phyloP scores from a whole-genome alignment of 2,113 vertebrate genomes.

The Columba livia region DNA sequence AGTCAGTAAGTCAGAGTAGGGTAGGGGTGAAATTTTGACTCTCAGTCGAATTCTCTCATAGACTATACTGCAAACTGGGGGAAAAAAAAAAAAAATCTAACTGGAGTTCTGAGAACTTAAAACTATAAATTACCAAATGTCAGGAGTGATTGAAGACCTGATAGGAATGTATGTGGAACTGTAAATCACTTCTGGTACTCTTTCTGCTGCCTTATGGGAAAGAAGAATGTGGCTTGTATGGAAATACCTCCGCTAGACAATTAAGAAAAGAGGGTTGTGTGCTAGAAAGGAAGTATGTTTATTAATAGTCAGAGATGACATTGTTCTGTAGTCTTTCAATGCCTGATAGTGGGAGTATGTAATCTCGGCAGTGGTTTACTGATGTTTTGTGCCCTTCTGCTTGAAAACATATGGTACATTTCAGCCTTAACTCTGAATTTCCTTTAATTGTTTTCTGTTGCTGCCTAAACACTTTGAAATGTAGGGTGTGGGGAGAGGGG shows the following conservation, averaged over 20 bases:
- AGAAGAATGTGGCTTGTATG: neutral
- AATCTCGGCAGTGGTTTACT: slow-evolving; percentile 37
- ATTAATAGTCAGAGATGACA: slow-evolving; percentile 59
- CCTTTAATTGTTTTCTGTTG: slow-evolving; percentile 63
- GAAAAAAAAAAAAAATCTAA: neutral
- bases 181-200: neutral
- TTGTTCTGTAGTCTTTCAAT: slow-evolving; percentile 56
- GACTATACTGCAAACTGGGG: neutral
- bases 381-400: slow-evolving; percentile 56
- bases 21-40: neutral
- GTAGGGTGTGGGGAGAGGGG: slow-evolving; percentile 49
- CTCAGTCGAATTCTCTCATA: neutral
- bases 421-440: slow-evolving; percentile 46
- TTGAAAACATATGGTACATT: slow-evolving; percentile 31
- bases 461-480: slow-evolving; percentile 57
- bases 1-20: neutral
- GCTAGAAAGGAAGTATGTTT: slow-evolving; percentile 44
- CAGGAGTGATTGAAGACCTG: neutral
- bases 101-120: neutral
- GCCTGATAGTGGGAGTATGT: slow-evolving; percentile 56
- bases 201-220: neutral
- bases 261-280: slow-evolving; percentile 33
- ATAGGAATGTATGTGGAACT: neutral
- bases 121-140: neutral
- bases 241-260: slow-evolving; percentile 24